Percentiles rank a stretch among this genome's conserved stretches.
These are phyloP conservation scores for Siniperca chuatsi DNA, from an alignment of 2,113 vertebrate species.

Conservation along the genomic window DNA sequence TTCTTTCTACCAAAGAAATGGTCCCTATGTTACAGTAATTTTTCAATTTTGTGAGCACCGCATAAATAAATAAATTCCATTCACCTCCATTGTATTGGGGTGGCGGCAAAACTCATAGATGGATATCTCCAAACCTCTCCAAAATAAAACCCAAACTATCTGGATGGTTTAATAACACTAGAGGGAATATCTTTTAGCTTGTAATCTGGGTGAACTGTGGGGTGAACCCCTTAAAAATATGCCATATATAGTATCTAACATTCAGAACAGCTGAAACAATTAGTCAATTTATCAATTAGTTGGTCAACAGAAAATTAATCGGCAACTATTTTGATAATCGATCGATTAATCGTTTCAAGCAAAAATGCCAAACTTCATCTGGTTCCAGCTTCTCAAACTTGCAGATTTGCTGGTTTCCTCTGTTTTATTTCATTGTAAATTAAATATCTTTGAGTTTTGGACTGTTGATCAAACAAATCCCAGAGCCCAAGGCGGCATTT, in stretches of 20 bases:
- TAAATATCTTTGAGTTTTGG: not conserved
- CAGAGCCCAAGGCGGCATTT: not conserved
- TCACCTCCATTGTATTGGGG: not conserved
- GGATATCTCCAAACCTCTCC: no score
- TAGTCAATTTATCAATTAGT: not conserved
- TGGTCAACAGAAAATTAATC: not conserved
- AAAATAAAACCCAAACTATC: not conserved
- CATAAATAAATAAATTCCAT: not conserved
- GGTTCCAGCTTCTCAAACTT: not conserved
- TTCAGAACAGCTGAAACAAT: not conserved
- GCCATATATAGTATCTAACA: not conserved
- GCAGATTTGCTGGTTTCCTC: not conserved
- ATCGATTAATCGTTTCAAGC: not conserved
- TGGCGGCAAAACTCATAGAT: no score
- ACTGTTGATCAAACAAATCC: not conserved
- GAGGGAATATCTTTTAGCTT: not conserved
- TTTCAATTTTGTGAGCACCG: not conserved
- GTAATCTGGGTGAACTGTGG: not conserved
- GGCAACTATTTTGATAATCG: not conserved
- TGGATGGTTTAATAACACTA: not conserved
- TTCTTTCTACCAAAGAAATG: no score
- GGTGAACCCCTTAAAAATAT: not conserved
- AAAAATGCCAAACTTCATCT: not conserved
- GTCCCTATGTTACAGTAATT: not conserved
- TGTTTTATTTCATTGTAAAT: not conserved